Percentiles rank a stretch among this genome's conserved stretches.
phyloP scores from a whole-genome alignment of 1,140 invertebrate species.

The Zaprionus capensis region DNA sequence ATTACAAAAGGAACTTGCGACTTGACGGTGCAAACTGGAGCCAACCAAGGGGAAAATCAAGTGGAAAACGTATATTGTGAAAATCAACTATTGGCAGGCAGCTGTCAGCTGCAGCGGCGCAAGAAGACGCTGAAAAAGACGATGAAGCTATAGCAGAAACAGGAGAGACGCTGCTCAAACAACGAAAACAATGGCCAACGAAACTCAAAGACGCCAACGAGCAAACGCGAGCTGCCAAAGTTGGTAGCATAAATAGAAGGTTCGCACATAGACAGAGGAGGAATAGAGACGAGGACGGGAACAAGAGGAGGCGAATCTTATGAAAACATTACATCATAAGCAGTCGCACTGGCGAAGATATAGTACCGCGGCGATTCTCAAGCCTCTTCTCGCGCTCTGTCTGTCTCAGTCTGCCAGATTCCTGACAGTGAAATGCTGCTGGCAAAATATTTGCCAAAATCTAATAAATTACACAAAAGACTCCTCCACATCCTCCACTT shows the following conservation, averaged over 20 bases:
- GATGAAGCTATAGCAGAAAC: not conserved
- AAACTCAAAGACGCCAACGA: slow-evolving; percentile 46
- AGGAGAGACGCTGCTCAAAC: slow-evolving; percentile 59
- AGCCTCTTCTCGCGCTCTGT: not conserved
- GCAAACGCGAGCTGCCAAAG: slow-evolving; percentile 42
- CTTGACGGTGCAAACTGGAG: slow-evolving; percentile 22
- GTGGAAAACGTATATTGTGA: slow-evolving; percentile 73
- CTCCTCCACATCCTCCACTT: slow-evolving; percentile 2
- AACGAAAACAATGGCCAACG: slow-evolving; percentile 70
- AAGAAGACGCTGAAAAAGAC: not conserved
- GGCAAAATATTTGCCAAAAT: slow-evolving; percentile 77
- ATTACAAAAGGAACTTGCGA: slow-evolving; percentile 16
- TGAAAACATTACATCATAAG: slow-evolving; percentile 81
- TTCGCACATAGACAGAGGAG: not conserved
- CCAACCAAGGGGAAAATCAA: slow-evolving; percentile 70
- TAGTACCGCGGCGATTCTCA: not conserved
- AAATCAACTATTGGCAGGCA: slow-evolving; percentile 81
- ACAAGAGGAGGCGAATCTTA: slow-evolving; percentile 41
- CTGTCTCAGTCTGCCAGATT: slow-evolving; percentile 40
- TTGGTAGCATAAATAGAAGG: slow-evolving; percentile 54
- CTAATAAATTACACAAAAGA: slow-evolving; percentile 74
- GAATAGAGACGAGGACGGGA: not conserved
- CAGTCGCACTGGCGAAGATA: slow-evolving; percentile 35
- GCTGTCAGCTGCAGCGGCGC: slow-evolving; percentile 68
- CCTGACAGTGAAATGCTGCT: slow-evolving; percentile 73